Evolutionary conservation across 2,888 invertebrate genomes (phyloP).

Genomic region (Drosophila monieri): DNA sequence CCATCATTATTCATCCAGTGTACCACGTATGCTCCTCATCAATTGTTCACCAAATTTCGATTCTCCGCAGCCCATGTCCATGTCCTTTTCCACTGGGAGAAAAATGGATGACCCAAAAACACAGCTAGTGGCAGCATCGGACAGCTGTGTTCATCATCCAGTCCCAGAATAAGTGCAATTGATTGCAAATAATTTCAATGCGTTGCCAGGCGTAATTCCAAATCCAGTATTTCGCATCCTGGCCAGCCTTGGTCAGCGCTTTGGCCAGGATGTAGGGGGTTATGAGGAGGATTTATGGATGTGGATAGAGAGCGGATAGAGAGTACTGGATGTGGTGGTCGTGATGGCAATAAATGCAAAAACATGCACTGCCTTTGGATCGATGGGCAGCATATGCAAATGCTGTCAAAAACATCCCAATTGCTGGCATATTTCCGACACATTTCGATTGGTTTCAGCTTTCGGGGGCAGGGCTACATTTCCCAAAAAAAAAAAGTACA

Average conservation of each 20-base stretch:
- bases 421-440: conserved; percentile 46
- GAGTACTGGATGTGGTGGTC: conserved; percentile 13
- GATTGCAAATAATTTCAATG: conserved; percentile 41
- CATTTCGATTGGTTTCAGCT: conserved; percentile 28
- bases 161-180: conserved; percentile 28
- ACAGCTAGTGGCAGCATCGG: conserved; percentile 20
- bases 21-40: conserved; percentile 23
- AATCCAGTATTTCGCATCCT: conserved; percentile 4
- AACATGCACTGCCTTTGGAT: conserved; percentile 30
- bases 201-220: conserved; percentile 8
- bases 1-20: conserved; percentile 26
- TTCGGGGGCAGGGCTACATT: neutral
- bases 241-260: conserved; percentile 42
- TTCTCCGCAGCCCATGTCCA: conserved; percentile 2
- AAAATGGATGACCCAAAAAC: conserved; percentile 29
- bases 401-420: conserved; percentile 50
- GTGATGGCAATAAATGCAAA: conserved; percentile 31
- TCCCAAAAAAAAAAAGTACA: neutral
- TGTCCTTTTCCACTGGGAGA: conserved; percentile 6
- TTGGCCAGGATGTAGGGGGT: neutral
- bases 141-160: conserved; percentile 38
- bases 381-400: conserved; percentile 51
- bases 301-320: neutral
- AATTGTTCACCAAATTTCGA: conserved; percentile 21
- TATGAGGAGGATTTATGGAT: neutral